phyloP scores from a whole-genome alignment of 2,797 vertebrate genomes.

The Urocyon cinereoargenteus region DNA sequence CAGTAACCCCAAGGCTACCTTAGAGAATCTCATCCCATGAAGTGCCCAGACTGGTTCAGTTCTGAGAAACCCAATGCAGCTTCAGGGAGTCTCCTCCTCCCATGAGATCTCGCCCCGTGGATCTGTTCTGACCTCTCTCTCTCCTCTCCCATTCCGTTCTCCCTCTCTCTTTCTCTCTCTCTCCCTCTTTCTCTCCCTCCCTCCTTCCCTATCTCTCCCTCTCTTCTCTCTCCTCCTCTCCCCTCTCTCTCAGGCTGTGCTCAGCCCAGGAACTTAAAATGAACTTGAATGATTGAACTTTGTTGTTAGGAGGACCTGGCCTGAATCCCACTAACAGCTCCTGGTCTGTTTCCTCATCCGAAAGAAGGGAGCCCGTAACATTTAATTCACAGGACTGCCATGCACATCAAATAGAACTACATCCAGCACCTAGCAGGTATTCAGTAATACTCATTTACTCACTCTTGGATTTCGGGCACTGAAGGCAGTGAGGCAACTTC shows the following conservation, averaged over 20 bases:
- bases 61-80: conserved; percentile 37
- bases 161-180: accelerated
- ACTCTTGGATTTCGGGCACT: neutral
- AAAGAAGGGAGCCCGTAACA: neutral
- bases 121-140: neutral
- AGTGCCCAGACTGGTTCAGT: conserved; percentile 70
- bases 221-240: neutral
- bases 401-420: neutral
- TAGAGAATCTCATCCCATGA: neutral
- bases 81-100: neutral
- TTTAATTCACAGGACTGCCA: neutral
- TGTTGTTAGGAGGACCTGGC: neutral
- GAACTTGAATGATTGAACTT: neutral
- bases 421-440: neutral
- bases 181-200: neutral
- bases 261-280: neutral
- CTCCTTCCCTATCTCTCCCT: neutral
- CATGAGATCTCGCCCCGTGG: neutral
- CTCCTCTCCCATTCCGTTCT: neutral
- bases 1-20: conserved; percentile 23
- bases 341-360: neutral
- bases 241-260: neutral
- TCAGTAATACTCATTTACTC: neutral
- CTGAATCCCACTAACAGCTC: neutral
- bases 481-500: neutral